Evolutionary conservation across 2,797 vertebrate genomes (phyloP), one percentile per base, ranked within the genome.

Genomic region (Diplodus sargus): DNA sequence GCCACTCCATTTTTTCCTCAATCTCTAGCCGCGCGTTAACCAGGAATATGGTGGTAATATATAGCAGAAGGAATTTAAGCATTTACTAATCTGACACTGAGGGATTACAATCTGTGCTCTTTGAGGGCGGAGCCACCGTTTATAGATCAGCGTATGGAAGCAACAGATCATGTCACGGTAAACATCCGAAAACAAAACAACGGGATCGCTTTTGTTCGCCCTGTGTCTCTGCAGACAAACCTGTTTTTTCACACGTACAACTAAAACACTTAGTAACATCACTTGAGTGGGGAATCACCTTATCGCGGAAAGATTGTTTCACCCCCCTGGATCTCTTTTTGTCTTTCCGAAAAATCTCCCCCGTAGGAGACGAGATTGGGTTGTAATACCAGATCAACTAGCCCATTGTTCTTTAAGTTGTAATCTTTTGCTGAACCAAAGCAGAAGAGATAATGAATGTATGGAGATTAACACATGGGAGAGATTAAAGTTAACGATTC

Each of bases 391-490:
- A 10, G 54, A 22, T 88, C 53, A 91, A 79, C 43, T 75, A 39
- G 25, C 25, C 76, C 45, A 85, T 92, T 92, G 88, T 92, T 84
- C 79, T 54, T 70, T 72, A 47, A 85, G 6, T 62, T 90, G 84
- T 92, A 92, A 93, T 88, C 90, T 89, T 70, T 63, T 1, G 12
- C 65, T 79, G 57, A 87, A 86, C 64, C 67, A 74, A 78, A 86
- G 71, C 61, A 54, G 69, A 81, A 10, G 28, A 88, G 71, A 82
- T 86, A 88, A 87, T 76, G 58, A 86, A 81, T 89, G 59, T 77
- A 72, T 81, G 61, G 54, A 86, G 85, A 89, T 93, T 87, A 90
- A 78, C 70, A 76, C 70, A 52, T 6, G 4, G 30, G 6, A 74
- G 15, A 25, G 73, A 18, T 85, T 89, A 63, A 75, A 79, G 28